These are phyloP conservation scores for Synchiropus splendidus DNA, from an alignment of 2,113 vertebrate genomes.

Conservation along the genomic window DNA sequence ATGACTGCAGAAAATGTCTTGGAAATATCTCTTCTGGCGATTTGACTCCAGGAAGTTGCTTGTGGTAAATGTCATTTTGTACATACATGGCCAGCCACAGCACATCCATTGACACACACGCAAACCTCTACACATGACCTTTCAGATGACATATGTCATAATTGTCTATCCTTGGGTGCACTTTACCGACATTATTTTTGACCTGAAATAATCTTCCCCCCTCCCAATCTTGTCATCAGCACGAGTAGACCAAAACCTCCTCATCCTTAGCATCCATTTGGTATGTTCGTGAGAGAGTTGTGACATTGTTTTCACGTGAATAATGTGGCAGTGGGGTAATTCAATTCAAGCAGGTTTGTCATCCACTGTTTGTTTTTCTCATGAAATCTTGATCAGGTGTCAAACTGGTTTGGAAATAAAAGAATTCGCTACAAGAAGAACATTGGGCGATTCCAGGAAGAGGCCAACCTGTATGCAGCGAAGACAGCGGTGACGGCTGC, in stretches of 20 bases:
- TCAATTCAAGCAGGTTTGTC: too few relatives aligned
- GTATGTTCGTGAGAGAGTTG: too few relatives aligned
- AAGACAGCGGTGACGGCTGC: slow-evolving; percentile 3
- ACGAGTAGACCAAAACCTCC: too few relatives aligned
- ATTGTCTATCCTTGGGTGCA: slow-evolving; percentile 1
- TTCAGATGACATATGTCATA: slow-evolving; percentile 3
- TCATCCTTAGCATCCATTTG: too few relatives aligned
- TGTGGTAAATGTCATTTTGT: slow-evolving; percentile 6
- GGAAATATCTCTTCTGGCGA: background rate
- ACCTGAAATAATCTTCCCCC: background rate
- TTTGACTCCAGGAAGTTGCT: background rate
- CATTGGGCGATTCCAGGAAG: slow-evolving; percentile 1
- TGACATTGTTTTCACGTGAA: too few relatives aligned
- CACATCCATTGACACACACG: background rate
- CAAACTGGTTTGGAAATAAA: slow-evolving; percentile 4
- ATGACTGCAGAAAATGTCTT: background rate
- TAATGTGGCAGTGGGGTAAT: too few relatives aligned
- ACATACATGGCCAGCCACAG: slow-evolving; percentile 9
- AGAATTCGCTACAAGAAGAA: slow-evolving; percentile 3
- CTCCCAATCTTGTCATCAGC: background rate
- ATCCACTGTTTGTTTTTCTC: too few relatives aligned
- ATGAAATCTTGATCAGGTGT: background rate
- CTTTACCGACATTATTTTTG: background rate
- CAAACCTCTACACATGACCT: background rate
- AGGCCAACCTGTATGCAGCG: slow-evolving; percentile 1